These are phyloP conservation scores for Capreolus pygargus DNA, from an alignment of 2,113 vertebrate genomes.

Conservation along the genomic window DNA sequence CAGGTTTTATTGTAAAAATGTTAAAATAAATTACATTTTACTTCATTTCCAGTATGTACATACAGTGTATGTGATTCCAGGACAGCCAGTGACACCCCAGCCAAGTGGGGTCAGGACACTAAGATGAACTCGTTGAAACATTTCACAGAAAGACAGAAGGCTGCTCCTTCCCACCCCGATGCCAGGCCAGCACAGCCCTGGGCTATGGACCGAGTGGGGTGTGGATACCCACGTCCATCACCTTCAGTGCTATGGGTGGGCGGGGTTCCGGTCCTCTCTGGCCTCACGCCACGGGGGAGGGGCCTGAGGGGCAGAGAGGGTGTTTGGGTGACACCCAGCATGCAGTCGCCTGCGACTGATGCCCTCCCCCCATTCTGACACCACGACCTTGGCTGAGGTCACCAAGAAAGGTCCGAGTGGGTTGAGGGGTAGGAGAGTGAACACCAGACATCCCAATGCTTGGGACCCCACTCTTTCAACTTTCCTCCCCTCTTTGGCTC, in stretches of 20 bases:
- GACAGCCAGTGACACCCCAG: slow-evolving; percentile 67
- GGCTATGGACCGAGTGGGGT: neutral
- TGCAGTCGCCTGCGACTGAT: neutral
- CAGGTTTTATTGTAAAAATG: slow-evolving; percentile 84
- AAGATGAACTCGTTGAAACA: neutral
- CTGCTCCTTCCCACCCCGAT: neutral
- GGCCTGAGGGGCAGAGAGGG: neutral
- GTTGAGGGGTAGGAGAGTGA: neutral
- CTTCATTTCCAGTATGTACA: slow-evolving; percentile 78
- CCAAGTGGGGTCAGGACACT: slow-evolving; percentile 58
- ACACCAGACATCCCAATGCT: neutral
- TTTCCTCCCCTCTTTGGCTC: neutral
- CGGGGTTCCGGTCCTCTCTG: neutral
- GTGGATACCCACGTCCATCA: neutral
- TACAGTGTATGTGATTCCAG: slow-evolving; percentile 80
- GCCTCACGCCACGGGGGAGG: neutral
- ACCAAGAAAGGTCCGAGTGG: neutral
- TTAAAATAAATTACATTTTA: slow-evolving; percentile 88
- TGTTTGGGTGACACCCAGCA: neutral
- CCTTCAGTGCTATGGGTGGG: neutral
- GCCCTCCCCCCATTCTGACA: neutral
- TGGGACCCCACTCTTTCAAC: neutral
- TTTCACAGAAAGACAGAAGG: slow-evolving; percentile 40
- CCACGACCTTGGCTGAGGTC: neutral
- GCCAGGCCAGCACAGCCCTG: neutral